A percentile compares a stretch with the other conserved stretches of the same genome.
Evolutionary conservation across 2,888 invertebrate species (phyloP).

Genomic region (Euspilapteryx auroguttella): DNA sequence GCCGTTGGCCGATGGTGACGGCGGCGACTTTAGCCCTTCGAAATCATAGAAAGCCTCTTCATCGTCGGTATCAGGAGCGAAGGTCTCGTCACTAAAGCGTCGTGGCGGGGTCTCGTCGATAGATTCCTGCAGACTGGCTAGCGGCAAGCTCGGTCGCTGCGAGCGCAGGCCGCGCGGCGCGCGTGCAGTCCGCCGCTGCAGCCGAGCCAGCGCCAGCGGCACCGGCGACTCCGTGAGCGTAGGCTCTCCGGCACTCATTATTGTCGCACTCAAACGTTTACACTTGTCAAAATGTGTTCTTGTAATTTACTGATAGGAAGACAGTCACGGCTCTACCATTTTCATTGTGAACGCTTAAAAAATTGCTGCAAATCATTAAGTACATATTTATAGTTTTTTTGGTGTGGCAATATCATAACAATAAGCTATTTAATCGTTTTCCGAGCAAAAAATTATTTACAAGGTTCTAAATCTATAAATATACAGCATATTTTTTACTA

Average conservation of each 20-base stretch:
- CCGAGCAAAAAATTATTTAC: too few species aligned
- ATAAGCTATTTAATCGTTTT: too few species aligned
- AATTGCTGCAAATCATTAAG: too few species aligned
- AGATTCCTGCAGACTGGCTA: slow-evolving; percentile 46
- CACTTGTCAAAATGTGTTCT: too few species aligned
- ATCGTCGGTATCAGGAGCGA: slow-evolving; percentile 35
- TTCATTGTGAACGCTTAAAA: slow-evolving; percentile 16
- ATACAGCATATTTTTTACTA: too few species aligned
- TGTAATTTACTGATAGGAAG: too few species aligned
- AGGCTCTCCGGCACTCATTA: slow-evolving; percentile 43
- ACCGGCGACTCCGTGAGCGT: slow-evolving; percentile 52
- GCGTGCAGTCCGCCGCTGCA: slow-evolving; percentile 25
- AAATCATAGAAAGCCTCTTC: slow-evolving; percentile 37
- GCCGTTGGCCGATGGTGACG: slow-evolving; percentile 30
- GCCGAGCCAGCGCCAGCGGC: slow-evolving; percentile 44
- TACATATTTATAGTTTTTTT: too few species aligned
- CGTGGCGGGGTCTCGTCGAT: slow-evolving; percentile 42
- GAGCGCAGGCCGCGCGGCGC: slow-evolving; percentile 31
- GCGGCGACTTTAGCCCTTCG: slow-evolving; percentile 16
- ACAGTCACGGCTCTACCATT: slow-evolving; percentile 33
- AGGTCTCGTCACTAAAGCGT: slow-evolving; percentile 39
- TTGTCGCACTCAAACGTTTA: too few species aligned
- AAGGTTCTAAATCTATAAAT: too few species aligned
- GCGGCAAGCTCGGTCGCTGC: slow-evolving; percentile 43
- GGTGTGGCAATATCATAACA: slow-evolving; percentile 4